Percentiles rank a stretch among this genome's conserved stretches.
These are phyloP conservation scores for Armadillidium nasatum DNA, from an alignment of 1,140 invertebrate species.

Conservation along the genomic window DNA sequence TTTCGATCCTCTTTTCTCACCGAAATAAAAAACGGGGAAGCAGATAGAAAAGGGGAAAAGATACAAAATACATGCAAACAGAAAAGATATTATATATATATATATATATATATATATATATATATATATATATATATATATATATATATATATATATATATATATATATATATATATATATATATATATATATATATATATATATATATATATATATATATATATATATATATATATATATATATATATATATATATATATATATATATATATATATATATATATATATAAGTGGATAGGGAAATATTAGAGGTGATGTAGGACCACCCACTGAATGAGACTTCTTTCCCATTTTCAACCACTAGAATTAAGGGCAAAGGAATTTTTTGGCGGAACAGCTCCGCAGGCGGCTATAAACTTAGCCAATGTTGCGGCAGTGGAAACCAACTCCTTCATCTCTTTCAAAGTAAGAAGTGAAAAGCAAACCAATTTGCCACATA, in stretches of 20 bases:
- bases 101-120: conserved; percentile 18
- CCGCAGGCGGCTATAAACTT: not conserved
- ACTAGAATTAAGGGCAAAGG: not conserved
- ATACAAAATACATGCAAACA: not conserved
- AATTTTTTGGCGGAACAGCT: not conserved
- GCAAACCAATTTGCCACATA: not conserved
- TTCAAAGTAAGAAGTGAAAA: not conserved
- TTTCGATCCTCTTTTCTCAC: no score
- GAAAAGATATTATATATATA: not conserved
- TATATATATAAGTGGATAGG: not conserved
- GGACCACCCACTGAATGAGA: conserved; percentile 2
- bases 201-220: not conserved
- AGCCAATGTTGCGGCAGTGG: not conserved
- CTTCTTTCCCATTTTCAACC: not conserved
- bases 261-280: not conserved
- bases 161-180: not conserved
- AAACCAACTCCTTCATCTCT: not conserved
- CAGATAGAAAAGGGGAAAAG: not conserved
- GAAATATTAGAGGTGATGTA: no score
- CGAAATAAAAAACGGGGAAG: not conserved
- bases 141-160: not conserved
- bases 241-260: not conserved
- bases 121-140: not conserved
- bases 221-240: not conserved
- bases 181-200: not conserved